Conservation (phyloP, 2,113 vertebrate species). For the Platysternon megacephalum region DNA sequence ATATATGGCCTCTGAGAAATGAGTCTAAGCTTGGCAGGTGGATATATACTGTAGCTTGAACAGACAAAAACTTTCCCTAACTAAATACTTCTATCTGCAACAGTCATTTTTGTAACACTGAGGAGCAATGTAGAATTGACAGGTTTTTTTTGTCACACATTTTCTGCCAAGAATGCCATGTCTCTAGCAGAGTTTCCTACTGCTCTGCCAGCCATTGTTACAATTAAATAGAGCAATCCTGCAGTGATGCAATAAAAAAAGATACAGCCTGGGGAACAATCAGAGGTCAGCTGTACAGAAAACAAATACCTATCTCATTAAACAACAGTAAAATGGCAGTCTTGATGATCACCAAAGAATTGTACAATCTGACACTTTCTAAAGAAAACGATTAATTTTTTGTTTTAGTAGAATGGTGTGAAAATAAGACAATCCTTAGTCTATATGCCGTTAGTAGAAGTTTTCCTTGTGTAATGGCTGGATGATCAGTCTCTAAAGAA, state of each 20-base stretch:
- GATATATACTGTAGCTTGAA: neutral
- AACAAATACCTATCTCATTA: neutral
- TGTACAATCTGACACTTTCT: neutral
- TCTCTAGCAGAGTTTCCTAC: neutral
- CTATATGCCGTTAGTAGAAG: neutral
- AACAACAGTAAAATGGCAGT: neutral
- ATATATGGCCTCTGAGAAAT: slow-evolving; percentile 19
- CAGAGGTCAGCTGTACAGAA: neutral
- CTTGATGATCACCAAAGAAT: neutral
- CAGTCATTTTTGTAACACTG: neutral
- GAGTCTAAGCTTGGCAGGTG: slow-evolving; percentile 8
- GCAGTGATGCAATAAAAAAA: neutral
- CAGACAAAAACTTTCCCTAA: slow-evolving; percentile 2
- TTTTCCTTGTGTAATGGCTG: neutral
- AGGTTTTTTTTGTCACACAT: neutral
- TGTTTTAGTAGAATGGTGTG: neutral
- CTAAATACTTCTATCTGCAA: slow-evolving; percentile 18
- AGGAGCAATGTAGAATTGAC: neutral
- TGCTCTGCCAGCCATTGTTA: neutral
- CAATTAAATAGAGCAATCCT: neutral
- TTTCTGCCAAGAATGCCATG: neutral
- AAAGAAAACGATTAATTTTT: neutral
- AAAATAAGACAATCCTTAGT: neutral
- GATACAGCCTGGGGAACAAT: neutral
- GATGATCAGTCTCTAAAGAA: neutral